phyloP scores from a whole-genome alignment of 1,140 invertebrate genomes.

The Polypedilum pembai region DNA sequence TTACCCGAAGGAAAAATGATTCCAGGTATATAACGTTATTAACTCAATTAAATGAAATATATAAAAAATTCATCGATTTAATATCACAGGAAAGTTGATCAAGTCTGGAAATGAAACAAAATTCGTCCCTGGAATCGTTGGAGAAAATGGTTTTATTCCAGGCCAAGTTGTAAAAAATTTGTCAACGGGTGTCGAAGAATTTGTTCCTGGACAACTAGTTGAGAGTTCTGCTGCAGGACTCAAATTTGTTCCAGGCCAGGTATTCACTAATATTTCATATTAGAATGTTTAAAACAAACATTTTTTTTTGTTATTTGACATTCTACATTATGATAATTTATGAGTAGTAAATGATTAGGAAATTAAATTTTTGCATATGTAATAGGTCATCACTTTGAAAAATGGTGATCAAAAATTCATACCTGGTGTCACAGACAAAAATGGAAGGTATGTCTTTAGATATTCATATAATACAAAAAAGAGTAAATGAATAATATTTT shows the following conservation, averaged over 20 bases:
- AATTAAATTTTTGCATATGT: not conserved
- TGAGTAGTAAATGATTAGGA: not conserved
- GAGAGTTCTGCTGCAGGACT: slow-evolving; percentile 48
- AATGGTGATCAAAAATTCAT: slow-evolving; percentile 39
- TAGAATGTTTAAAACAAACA: too few relatives aligned
- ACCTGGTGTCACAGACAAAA: slow-evolving; percentile 61
- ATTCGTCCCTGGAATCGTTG: slow-evolving; percentile 62
- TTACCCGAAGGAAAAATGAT: slow-evolving; percentile 53
- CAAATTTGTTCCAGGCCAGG: slow-evolving; percentile 63
- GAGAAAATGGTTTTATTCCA: slow-evolving; percentile 59
- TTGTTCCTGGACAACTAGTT: slow-evolving; percentile 67
- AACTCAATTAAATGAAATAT: too few relatives aligned
- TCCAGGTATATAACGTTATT: too few relatives aligned
- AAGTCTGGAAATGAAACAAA: slow-evolving; percentile 53
- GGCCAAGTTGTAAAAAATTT: slow-evolving; percentile 59
- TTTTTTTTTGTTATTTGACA: too few relatives aligned
- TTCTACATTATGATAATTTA: too few relatives aligned
- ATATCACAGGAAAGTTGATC: slow-evolving; percentile 57
- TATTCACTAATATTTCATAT: not conserved
- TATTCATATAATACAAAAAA: too few relatives aligned
- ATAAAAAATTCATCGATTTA: too few relatives aligned
- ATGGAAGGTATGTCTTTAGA: too few relatives aligned
- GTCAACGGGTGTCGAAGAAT: slow-evolving; percentile 57
- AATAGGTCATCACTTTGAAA: slow-evolving; percentile 33
- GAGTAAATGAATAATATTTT: too few relatives aligned